These are phyloP conservation scores for Mobula birostris DNA, from an alignment of 2,113 vertebrate genomes.

Conservation along the genomic window DNA sequence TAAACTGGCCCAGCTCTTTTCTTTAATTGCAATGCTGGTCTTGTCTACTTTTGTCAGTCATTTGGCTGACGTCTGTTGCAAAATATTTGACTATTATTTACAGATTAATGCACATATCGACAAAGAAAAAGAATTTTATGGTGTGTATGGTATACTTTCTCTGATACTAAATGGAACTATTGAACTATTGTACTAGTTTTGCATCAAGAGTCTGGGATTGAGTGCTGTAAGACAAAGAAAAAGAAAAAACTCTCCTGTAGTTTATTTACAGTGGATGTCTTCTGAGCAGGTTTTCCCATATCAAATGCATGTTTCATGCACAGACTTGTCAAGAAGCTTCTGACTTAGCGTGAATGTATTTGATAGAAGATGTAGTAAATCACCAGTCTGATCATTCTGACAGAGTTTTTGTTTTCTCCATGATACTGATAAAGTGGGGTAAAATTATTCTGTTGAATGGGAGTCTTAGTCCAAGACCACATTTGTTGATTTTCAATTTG, in stretches of 20 bases:
- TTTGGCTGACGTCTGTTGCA: background rate
- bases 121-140: no score
- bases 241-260: background rate
- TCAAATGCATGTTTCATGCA: background rate
- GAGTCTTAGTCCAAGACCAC: background rate
- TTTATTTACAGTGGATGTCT: background rate
- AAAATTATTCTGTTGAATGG: background rate
- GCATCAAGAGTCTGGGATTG: background rate
- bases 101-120: background rate
- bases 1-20: background rate
- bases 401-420: background rate
- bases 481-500: background rate
- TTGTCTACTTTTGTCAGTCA: background rate
- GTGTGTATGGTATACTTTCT: no score
- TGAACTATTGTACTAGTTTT: background rate
- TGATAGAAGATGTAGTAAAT: background rate
- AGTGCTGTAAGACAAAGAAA: background rate
- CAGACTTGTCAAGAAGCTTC: background rate
- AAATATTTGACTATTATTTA: background rate
- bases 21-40: background rate
- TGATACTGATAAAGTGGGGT: background rate
- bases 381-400: background rate
- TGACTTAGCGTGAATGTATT: background rate
- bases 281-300: background rate
- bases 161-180: no score